Percentiles rank a stretch among this genome's conserved stretches.
Evolutionary conservation across 2,797 vertebrate genomes (phyloP).

Genomic region (Clarias pachynema): DNA sequence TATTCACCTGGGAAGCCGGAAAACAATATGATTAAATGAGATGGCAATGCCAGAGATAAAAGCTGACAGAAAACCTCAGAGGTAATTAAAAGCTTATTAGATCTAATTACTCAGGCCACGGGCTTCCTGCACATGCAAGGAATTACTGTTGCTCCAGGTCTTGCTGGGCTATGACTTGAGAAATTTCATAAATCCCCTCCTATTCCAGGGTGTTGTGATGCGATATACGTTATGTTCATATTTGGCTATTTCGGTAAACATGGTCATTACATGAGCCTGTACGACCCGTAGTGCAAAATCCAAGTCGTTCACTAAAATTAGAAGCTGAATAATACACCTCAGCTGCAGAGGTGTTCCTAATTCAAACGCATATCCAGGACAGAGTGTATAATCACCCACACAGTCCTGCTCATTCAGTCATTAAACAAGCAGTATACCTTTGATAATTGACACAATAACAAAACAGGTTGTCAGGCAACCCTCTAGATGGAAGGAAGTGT

Average conservation of each 20-base stretch:
- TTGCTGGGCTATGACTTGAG: not conserved
- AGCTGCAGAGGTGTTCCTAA: not conserved
- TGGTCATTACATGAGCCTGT: not conserved
- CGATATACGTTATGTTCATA: not conserved
- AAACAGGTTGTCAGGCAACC: conserved; percentile 20
- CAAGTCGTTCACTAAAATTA: not conserved
- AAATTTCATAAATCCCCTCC: not conserved
- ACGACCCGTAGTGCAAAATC: not conserved
- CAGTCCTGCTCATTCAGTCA: not conserved
- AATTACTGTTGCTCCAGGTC: not conserved
- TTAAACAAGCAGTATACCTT: conserved; percentile 11
- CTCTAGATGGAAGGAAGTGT: conserved; percentile 17
- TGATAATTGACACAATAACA: conserved; percentile 12
- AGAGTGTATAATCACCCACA: not conserved
- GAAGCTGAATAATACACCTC: not conserved
- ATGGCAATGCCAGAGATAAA: not conserved
- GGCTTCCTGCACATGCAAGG: conserved; percentile 5
- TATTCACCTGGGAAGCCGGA: not conserved
- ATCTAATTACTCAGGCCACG: conserved; percentile 10
- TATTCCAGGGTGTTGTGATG: not conserved
- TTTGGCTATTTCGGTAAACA: not conserved
- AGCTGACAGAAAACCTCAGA: not conserved
- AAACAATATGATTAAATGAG: not conserved
- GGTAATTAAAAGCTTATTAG: conserved; percentile 14
- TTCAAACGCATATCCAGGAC: not conserved